These are phyloP conservation scores for Hemibagrus wyckioides DNA, from an alignment of 2,113 vertebrate genomes.

Conservation along the genomic window DNA sequence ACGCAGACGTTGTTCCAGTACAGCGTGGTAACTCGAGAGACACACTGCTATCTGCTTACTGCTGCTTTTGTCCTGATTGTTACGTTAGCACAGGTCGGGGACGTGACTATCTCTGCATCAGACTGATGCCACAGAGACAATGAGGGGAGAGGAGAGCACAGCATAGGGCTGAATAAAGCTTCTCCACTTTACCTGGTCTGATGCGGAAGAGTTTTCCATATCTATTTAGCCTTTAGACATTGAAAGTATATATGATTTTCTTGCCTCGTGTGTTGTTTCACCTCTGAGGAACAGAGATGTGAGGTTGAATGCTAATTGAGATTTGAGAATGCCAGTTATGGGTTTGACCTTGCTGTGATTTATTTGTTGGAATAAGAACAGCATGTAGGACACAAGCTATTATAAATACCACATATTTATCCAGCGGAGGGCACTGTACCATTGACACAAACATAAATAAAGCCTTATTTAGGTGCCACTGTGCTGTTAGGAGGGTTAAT, in stretches of 20 bases:
- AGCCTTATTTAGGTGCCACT: constrained; percentile 7
- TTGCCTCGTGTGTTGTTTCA: constrained; percentile 25
- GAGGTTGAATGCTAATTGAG: constrained; percentile 37
- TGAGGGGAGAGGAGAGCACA: background rate
- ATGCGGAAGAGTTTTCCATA: constrained; percentile 8
- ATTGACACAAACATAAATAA: constrained; percentile 17
- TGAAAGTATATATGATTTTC: constrained; percentile 25
- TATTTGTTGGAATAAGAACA: constrained; percentile 27
- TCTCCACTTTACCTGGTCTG: constrained; percentile 20
- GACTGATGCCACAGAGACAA: constrained; percentile 25
- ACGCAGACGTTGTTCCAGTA: constrained; percentile 29
- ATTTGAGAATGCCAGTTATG: constrained; percentile 35
- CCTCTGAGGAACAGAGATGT: constrained; percentile 29
- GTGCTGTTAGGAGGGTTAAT: constrained; percentile 19
- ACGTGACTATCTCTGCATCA: constrained; percentile 43
- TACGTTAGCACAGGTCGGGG: constrained; percentile 23
- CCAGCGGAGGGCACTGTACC: background rate
- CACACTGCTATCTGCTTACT: constrained; percentile 40
- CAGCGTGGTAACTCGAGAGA: constrained; percentile 39
- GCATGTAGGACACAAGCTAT: background rate
- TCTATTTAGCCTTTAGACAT: constrained; percentile 19
- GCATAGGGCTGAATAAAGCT: constrained; percentile 12
- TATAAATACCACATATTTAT: background rate
- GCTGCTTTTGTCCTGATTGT: constrained; percentile 46
- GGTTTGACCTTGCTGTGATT: constrained; percentile 33